Evolutionary conservation across 2,888 invertebrate genomes (phyloP), one percentile per base, ranked within the genome.

Genomic region (Phaonia tiefii): DNA sequence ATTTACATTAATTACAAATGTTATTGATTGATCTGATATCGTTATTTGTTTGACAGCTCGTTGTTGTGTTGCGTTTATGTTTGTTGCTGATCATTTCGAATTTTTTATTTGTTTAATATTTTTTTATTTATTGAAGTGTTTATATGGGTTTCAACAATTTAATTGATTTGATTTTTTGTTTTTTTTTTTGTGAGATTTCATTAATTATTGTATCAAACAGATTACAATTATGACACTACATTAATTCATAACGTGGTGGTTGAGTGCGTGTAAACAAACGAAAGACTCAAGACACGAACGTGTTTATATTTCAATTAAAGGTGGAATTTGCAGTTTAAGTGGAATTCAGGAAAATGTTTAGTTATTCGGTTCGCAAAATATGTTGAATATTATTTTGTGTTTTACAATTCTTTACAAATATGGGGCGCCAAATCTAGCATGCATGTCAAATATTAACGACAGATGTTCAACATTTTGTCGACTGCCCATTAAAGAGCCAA

Each of bases 171-270:
- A 66, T 73, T 70, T 65, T 31, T 65, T 22, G 44, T 63, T 8
- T 31, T 31, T 31, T 31, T 31, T 5, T 31, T 31, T 31, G 31
- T n/a, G n/a, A n/a, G n/a, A 25, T 69, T 74, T 51, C 1, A 15
- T 58, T 67, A 65, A 77, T 80, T 71, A 74, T 83, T 66, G 63
- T 75, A 75, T 86, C 87, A 80, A 75, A 86, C 86, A 89, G 88
- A 88, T 86, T 87, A 79, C 39, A 77, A 25, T 60, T 75, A 67
- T 65, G 54, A 63, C 46, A 72, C 60, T 63, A 86, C 88, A 87
- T 63, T 54, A 10, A 44, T 51, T 51, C 37, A 66, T 56, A 51
- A 11, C 17, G 15, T 44, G 31, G 8, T 8, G 8, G 3, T 31
- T 31, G n/a, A n/a, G n/a, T 31, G 3, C 8, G 31, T 31, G 31